Percentiles rank a stretch among this genome's conserved stretches.
Conservation (phyloP, 2,888 invertebrate species). For the Hydroisotoma schaefferi region DNA sequence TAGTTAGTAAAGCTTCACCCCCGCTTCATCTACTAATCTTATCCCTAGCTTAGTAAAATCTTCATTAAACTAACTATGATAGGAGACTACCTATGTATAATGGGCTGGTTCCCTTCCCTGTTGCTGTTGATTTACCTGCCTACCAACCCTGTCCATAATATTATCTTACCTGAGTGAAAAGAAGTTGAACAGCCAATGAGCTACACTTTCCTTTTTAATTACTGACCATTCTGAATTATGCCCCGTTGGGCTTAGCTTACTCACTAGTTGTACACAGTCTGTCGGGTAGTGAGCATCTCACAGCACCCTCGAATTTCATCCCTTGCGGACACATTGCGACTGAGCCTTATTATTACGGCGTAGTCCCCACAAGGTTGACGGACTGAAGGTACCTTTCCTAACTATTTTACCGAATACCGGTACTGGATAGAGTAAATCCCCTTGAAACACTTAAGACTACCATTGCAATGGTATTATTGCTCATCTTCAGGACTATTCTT, state of each 20-base stretch:
- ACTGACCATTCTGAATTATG: constrained; percentile 48
- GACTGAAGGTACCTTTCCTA: not conserved
- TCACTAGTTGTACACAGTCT: constrained; percentile 46
- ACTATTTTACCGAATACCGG: not conserved
- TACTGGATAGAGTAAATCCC: not conserved
- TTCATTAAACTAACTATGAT: not conserved
- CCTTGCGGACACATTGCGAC: not conserved
- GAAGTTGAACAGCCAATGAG: constrained; percentile 46
- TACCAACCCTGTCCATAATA: constrained; percentile 17
- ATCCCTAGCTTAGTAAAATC: constrained; percentile 13
- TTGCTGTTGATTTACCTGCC: constrained; percentile 18
- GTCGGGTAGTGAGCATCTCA: constrained; percentile 39
- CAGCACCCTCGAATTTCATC: not conserved
- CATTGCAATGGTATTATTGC: no score
- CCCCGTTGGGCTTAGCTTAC: constrained; percentile 38
- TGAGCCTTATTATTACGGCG: not conserved
- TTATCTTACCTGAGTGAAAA: constrained; percentile 19
- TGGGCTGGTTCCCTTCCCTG: constrained; percentile 8
- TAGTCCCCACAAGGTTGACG: not conserved
- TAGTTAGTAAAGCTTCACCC: constrained; percentile 12
- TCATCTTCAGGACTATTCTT: no score
- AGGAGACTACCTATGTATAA: not conserved
- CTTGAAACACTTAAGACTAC: no score
- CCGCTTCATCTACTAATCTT: constrained; percentile 22
- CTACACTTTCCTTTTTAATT: constrained; percentile 49